Evolutionary conservation across 2,113 vertebrate genomes (phyloP), one percentile per base, ranked within the genome.

Genomic region (Acrocephalus kingi): DNA sequence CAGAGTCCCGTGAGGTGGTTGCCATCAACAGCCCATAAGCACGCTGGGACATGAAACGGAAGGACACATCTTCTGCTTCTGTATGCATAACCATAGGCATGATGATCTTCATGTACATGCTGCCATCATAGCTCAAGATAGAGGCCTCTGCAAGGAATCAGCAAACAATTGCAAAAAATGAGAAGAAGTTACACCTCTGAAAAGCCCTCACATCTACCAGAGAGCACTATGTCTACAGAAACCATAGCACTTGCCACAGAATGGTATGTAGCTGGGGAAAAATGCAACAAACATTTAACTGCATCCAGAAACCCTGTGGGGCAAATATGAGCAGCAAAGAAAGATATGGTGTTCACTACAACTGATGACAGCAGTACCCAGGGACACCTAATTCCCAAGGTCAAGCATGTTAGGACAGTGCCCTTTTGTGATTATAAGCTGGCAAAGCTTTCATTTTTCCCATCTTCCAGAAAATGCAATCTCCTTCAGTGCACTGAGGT

Each of bases 81-180:
- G 99, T 99, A 94, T 99, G 99, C 98, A 99, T 99, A 17, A 99
- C 98, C 86, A 98, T 98, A 1, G 99, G 99, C 96, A 99, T 99
- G 96, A 99, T 96, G 69, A 99, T 98, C 97, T 99, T 99, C 99
- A 99, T 99, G 96, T 99, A 99, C 99, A 99, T 99, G 97, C 99
- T 99, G 94, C 99, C 99, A 2, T 99, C 99, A 0, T 98, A 99
- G 59, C 99, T 99, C 97, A 99, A 93, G 96, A 99, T 98, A 7
- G 99, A 99, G 0, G 99, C 98, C 98, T 99, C 99, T 99, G 99
- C 51, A 94, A 89, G 74, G 45, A 88, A 88, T 84, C 89, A 31
- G 39, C 9, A 95, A 84, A 84, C 25, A 91, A 59, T 41, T 16
- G 30, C 33, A 52, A 45, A 74, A n/a, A 37, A 30, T 49, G 2